phyloP scores from a whole-genome alignment of 2,797 vertebrate genomes.

The Xiphophorus birchmanni region DNA sequence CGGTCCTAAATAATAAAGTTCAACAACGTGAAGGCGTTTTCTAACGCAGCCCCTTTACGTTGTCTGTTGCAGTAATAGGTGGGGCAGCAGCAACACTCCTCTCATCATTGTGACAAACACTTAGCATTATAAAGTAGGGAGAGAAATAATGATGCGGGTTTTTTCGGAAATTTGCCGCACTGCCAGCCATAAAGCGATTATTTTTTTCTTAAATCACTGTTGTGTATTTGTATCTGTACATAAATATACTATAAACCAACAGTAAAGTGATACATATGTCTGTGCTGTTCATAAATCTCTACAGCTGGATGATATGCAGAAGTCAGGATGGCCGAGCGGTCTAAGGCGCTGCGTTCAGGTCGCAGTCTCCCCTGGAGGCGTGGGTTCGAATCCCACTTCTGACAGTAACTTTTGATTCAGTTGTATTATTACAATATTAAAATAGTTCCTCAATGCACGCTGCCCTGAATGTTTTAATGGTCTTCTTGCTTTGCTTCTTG shows the following conservation, averaged over 20 bases:
- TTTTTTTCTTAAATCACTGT: too few relatives aligned
- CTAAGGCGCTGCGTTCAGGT: constrained; percentile 78
- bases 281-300: background rate
- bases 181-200: background rate
- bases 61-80: background rate
- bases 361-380: constrained; percentile 77
- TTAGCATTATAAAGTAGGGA: background rate
- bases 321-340: constrained; percentile 77
- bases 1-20: background rate
- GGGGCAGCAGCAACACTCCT: background rate
- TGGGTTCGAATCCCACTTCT: constrained; percentile 80
- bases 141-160: background rate
- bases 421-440: too few relatives aligned
- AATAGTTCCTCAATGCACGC: too few relatives aligned
- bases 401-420: constrained; percentile 34
- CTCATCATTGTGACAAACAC: background rate
- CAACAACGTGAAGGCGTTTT: background rate
- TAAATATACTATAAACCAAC: fast-evolving
- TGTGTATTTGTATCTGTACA: background rate
- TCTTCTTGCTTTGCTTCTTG: too few relatives aligned
- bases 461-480: too few relatives aligned
- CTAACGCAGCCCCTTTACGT: background rate
- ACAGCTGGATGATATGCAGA: fast-evolving
- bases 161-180: background rate
- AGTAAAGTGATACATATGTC: too few relatives aligned